Evolutionary conservation across 2,888 invertebrate genomes (phyloP).

Genomic region (Drosophila putrida): DNA sequence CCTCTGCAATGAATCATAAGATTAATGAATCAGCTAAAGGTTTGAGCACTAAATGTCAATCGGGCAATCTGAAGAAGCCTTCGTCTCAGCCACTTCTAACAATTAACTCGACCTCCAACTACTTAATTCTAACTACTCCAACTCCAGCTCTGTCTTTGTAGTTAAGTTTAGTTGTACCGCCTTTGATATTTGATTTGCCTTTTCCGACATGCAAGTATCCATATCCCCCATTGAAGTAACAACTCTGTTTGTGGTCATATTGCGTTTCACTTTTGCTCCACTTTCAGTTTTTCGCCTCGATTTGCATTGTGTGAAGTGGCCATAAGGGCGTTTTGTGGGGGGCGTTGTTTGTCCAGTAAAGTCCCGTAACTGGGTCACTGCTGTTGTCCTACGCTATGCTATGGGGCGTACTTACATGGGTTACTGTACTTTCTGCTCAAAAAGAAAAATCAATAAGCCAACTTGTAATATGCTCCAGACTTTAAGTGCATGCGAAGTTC

Average conservation of each 20-base stretch:
- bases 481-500: conserved; percentile 60
- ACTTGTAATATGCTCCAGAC: conserved; percentile 64
- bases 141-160: conserved; percentile 12
- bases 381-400: conserved; percentile 33
- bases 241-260: conserved; percentile 76
- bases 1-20: conserved; percentile 63
- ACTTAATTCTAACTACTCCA: background rate
- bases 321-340: conserved; percentile 37
- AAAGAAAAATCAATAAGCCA: conserved; percentile 64
- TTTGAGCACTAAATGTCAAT: conserved; percentile 67
- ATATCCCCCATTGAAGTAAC: conserved; percentile 2
- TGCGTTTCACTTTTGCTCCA: conserved; percentile 84
- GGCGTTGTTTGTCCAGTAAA: conserved; percentile 70
- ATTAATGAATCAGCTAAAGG: conserved; percentile 63
- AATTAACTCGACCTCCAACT: conserved; percentile 57
- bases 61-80: conserved; percentile 62
- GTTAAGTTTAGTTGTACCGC: conserved; percentile 47
- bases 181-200: conserved; percentile 83
- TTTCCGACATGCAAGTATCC: conserved; percentile 46
- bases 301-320: conserved; percentile 40
- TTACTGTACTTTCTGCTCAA: conserved; percentile 63
- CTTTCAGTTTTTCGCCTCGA: conserved; percentile 67
- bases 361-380: conserved; percentile 71
- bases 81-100: conserved; percentile 48
- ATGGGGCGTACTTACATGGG: conserved; percentile 40